Percentiles rank a stretch among this genome's conserved stretches.
Conservation (phyloP, 2,797 vertebrate genomes). For the Sebastes minor region DNA sequence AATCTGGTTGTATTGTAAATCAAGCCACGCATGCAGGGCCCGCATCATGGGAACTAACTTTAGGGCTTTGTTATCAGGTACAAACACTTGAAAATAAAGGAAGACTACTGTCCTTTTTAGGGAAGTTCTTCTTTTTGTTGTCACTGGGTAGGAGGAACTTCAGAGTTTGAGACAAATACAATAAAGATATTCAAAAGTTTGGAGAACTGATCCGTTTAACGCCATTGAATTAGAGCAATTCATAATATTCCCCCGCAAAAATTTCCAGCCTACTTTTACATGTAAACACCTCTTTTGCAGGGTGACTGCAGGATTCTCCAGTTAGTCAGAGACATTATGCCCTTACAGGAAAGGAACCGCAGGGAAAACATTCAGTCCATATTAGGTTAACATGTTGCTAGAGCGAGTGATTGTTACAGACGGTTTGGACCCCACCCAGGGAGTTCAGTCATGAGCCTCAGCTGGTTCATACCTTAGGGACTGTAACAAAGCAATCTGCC, state of each 20-base stretch:
- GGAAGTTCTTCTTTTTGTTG: constrained; percentile 30
- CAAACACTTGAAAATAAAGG: not conserved
- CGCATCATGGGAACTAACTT: not conserved
- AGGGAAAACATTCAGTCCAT: constrained; percentile 50
- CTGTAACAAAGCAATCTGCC: constrained; percentile 18
- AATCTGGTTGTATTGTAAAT: not conserved
- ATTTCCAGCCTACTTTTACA: not conserved
- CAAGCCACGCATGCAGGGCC: no score
- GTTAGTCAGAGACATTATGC: constrained; percentile 29
- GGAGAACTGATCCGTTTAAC: constrained; percentile 1
- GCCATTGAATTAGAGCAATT: not conserved
- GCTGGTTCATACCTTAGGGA: constrained; percentile 39
- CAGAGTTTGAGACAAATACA: constrained; percentile 7
- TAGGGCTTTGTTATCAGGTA: not conserved
- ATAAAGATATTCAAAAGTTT: not conserved
- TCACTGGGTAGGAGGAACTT: constrained; percentile 29
- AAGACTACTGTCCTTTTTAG: constrained; percentile 14
- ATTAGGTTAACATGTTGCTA: constrained; percentile 62
- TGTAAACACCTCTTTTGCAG: constrained; percentile 24
- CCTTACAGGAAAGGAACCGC: constrained; percentile 34
- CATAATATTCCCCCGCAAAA: not conserved
- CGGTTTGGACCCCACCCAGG: constrained; percentile 61
- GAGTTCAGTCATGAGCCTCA: constrained; percentile 37
- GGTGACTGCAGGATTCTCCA: not conserved
- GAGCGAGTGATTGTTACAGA: constrained; percentile 57